Percentiles rank a stretch among this genome's conserved stretches.
Evolutionary conservation across 2,113 vertebrate genomes (phyloP).

Genomic region (Pholis gunnellus): DNA sequence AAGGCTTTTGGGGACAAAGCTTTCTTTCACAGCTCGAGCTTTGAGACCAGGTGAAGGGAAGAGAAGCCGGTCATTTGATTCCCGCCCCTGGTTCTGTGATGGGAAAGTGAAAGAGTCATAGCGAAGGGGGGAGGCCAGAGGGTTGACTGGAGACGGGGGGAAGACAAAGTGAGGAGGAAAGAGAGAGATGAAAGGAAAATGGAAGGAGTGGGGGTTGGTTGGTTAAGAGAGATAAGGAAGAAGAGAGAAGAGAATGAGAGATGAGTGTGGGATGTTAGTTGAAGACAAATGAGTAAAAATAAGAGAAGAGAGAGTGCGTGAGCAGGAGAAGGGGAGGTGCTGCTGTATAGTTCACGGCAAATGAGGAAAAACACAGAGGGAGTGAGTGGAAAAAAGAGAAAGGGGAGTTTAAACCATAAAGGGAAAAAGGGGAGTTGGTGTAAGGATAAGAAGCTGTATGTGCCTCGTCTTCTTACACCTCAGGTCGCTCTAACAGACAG

Average conservation of each 20-base stretch:
- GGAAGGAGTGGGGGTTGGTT: constrained; percentile 29
- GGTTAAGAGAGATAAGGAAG: constrained; percentile 31
- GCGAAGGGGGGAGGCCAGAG: constrained; percentile 31
- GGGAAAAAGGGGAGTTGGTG: neutral
- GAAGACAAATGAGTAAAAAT: constrained; percentile 24
- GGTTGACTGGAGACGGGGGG: constrained; percentile 5
- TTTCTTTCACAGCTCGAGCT: constrained; percentile 85
- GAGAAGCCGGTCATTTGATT: constrained; percentile 85
- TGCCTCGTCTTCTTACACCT: constrained; percentile 37
- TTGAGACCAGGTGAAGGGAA: constrained; percentile 90
- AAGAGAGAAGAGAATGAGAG: neutral
- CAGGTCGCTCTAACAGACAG: constrained; percentile 16
- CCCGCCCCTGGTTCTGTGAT: constrained; percentile 78
- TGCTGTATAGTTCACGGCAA: constrained; percentile 23
- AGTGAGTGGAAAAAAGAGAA: constrained; percentile 45
- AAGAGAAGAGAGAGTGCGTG: neutral
- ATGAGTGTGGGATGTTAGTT: neutral
- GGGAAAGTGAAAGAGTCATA: constrained; percentile 77
- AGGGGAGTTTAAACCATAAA: constrained; percentile 14
- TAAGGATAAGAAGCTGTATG: constrained; percentile 31
- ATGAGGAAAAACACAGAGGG: constrained; percentile 38
- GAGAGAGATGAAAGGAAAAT: constrained; percentile 23
- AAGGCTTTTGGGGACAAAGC: constrained; percentile 86
- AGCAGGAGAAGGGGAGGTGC: constrained; percentile 17
- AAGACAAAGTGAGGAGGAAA: constrained; percentile 16